phyloP scores from a whole-genome alignment of 2,888 invertebrate species.

The Autographa pulchrina region DNA sequence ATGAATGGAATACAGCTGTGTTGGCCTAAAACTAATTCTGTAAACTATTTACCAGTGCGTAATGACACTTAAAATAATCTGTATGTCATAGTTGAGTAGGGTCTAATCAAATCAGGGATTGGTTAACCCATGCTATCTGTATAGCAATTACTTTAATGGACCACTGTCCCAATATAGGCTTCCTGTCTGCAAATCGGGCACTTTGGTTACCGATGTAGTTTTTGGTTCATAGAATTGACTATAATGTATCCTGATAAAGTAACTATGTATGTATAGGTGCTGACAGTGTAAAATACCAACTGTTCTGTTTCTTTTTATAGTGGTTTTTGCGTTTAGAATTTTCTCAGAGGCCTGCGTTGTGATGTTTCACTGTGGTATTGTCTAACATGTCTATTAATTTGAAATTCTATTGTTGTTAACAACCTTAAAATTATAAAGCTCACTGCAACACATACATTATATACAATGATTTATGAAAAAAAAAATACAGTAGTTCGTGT shows the following conservation, averaged over 20 bases:
- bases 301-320: too few species aligned
- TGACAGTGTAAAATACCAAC: background rate
- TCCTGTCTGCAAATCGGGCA: conserved; percentile 52
- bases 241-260: background rate
- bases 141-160: conserved; percentile 59
- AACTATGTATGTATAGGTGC: background rate
- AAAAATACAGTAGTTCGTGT: too few species aligned
- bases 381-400: too few species aligned
- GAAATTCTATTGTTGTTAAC: too few species aligned
- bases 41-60: background rate
- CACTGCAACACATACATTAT: too few species aligned
- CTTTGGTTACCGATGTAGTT: conserved; percentile 23
- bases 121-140: conserved; percentile 52
- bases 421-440: too few species aligned
- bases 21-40: background rate
- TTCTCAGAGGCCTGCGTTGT: too few species aligned
- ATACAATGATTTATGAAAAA: too few species aligned
- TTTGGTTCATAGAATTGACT: background rate
- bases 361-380: too few species aligned
- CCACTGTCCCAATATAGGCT: conserved; percentile 54
- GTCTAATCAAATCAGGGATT: conserved; percentile 54
- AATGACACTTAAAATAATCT: background rate
- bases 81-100: conserved; percentile 21
- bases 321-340: too few species aligned
- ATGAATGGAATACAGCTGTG: background rate